Evolutionary conservation across 2,113 vertebrate species (phyloP), one percentile per base, ranked within the genome.

Genomic region (Boulengeromyrus knoepffleri): DNA sequence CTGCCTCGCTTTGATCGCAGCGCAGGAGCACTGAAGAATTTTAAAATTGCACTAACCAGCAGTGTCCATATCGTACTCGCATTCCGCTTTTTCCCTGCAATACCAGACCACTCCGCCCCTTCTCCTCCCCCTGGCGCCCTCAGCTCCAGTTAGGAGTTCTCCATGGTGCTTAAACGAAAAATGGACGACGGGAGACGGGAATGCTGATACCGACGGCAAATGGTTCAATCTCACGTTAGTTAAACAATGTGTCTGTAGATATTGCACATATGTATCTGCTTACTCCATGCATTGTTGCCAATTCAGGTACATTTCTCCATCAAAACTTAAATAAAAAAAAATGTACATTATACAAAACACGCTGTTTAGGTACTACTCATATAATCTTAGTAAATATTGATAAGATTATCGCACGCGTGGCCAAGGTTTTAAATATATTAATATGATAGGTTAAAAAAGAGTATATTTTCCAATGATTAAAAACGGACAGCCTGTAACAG

Each of bases 121-220:
- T 70, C 27, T n/a, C 21, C 52, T 53, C 2, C 45, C 84, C n/a
- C 49, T 31, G 89, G 46, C 46, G 58, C 90, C 89, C 92, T 89
- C 70, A 31, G 6, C 77, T 91, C 85, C 5, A 89, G 88, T 90
- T 91, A 91, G 95, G 95, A 94, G 95, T 95, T 96, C 93, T 96
- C 95, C 95, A 95, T 94, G 95, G 95, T 95, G 92, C 94, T 96
- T 95, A 95, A 96, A 95, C 24, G 53, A 31, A 58, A 46, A 27
- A 85, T 24, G 9, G 52, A 87, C 47, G 85, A 31, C 49, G 49
- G n/a, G 83, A 80, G 74, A 80, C n/a, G 49, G 85, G 27, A 52
- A 87, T 49, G 46, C 24, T 52, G 49, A 52, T 87, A 53, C 49
- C 49, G 46, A 52, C 24, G 46, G 9, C 47, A 31, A 52, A 52